Base-by-base conservation (phyloP, 2,888 invertebrate species). In the Scaptomyza tumidula region DNA sequence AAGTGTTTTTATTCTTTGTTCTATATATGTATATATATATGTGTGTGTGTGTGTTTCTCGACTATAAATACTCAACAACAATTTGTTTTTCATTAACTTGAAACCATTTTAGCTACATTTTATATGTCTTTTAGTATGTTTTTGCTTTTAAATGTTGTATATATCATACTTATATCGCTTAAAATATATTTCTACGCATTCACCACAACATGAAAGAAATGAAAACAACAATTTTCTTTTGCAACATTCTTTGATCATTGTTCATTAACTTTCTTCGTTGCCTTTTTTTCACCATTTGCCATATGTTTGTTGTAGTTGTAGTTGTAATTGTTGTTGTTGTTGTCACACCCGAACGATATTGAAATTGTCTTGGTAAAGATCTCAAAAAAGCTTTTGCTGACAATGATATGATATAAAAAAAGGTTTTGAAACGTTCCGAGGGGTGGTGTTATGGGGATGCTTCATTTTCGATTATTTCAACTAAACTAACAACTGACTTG, bases 51-150 rank as follows among this genome's bases (percentile, higher is more conserved):
- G 33, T 66, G 49, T 50, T 11, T 67, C 69, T 56, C 70, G 75
- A 88, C 86, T 90, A 90, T 91, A 92, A 92, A 91, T 92, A 91
- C 85, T 91, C 89, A 92, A 92, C 91, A 92, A 91, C 44, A 56
- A 45, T 41, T 16, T 16, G 50, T 91, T 50, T 91, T 90, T 90
- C 78, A 77, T 86, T 89, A 89, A 88, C 89, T 88, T 92, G 92
- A 92, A 92, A 92, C 92, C 92, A 90, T 92, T 90, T 90, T 82
- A 86, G 75, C 75, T 89, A 77, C 82, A 73, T 74, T 78, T 81
- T 77, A 78, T 84, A 78, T 69, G 55, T 52, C 35, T 37, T 27
- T 52, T 14, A 69, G 46, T 61, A 57, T 70, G 45, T 9, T 31
- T 13, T 11, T 31, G n/a, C 13, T 27, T 63, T 50, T 71, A 46